Percentiles rank a stretch among this genome's conserved stretches.
Evolutionary conservation across 2,113 vertebrate species (phyloP).

Genomic region (Pomatostomus ruficeps): DNA sequence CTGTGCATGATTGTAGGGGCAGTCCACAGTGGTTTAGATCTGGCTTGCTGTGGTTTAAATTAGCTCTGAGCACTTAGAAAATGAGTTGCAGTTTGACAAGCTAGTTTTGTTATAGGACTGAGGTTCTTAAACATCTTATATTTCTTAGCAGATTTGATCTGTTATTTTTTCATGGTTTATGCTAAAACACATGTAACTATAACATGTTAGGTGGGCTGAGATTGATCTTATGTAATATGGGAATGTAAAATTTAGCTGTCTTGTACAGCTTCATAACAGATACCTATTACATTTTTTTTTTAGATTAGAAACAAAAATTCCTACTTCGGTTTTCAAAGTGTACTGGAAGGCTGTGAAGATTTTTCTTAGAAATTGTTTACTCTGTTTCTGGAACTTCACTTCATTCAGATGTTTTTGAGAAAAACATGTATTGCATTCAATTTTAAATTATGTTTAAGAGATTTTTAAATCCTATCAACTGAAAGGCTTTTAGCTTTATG

Average conservation of each 20-base stretch:
- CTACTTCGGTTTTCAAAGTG: not conserved
- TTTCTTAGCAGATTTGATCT: not conserved
- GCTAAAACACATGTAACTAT: not conserved
- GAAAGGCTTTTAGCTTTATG: not conserved
- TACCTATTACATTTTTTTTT: not conserved
- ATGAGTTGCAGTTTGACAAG: not conserved
- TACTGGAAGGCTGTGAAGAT: not conserved
- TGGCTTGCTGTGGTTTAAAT: not conserved
- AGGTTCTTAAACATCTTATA: not conserved
- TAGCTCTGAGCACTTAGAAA: not conserved
- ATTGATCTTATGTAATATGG: not conserved
- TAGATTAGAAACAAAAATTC: not conserved
- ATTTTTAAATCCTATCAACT: not conserved
- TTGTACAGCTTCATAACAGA: not conserved
- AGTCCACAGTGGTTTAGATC: not conserved
- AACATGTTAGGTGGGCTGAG: not conserved
- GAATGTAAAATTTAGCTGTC: not conserved
- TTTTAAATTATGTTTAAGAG: not conserved
- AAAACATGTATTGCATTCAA: not conserved
- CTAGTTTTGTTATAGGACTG: not conserved
- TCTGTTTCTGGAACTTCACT: not conserved
- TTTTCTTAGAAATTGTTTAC: not conserved
- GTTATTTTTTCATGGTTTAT: not conserved
- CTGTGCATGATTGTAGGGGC: not conserved
- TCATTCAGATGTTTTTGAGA: not conserved